Conservation (phyloP, 2,797 vertebrate species). For the Bradypodion pumilum region DNA sequence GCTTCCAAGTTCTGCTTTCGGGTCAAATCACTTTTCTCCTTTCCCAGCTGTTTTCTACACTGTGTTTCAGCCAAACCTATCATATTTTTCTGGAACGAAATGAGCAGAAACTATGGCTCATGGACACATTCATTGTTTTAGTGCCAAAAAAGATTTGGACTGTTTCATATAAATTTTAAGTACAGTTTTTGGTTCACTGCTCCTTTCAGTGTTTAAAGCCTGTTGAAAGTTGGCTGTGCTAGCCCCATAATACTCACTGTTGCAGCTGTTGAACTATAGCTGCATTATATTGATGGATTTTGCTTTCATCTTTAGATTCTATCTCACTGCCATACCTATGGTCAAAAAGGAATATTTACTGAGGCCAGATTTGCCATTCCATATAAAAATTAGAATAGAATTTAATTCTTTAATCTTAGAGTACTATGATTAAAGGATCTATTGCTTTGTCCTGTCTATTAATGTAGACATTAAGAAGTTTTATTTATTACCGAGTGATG, state of each 20-base stretch:
- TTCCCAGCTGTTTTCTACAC: background rate
- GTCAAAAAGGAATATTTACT: background rate
- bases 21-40: background rate
- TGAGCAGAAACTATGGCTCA: conserved; percentile 2
- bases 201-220: background rate
- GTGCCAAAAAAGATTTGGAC: background rate
- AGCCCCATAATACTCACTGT: background rate
- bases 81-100: conserved; percentile 2
- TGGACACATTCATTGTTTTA: conserved; percentile 11
- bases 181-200: conserved; percentile 13
- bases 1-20: background rate
- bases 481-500: background rate
- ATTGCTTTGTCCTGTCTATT: background rate
- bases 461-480: background rate
- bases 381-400: background rate
- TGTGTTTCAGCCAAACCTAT: background rate
- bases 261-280: conserved; percentile 1
- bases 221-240: background rate
- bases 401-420: background rate
- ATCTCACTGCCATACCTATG: background rate
- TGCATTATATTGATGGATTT: background rate
- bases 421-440: background rate
- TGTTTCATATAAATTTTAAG: conserved; percentile 14
- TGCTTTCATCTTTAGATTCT: background rate
- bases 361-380: background rate